A percentile compares a stretch with the other conserved stretches of the same genome.
Evolutionary conservation across 2,113 vertebrate genomes (phyloP).

Genomic region (Oreocharis arfaki): DNA sequence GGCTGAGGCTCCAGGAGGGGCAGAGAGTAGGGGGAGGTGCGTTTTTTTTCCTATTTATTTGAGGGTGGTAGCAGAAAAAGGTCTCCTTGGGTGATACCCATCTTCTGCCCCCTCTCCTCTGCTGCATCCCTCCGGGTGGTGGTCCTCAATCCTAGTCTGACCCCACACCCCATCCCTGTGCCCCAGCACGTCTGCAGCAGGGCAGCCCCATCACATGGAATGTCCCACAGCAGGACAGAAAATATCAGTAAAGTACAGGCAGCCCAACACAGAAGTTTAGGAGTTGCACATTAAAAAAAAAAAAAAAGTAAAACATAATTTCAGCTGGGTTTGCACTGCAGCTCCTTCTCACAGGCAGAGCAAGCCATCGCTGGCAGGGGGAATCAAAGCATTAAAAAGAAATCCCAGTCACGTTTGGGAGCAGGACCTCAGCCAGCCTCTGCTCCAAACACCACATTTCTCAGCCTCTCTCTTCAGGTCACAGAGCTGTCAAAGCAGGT

Average conservation of each 20-base stretch:
- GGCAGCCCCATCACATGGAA: neutral
- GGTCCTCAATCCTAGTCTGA: neutral
- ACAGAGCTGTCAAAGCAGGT: neutral
- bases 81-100: neutral
- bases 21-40: neutral
- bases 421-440: neutral
- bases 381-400: neutral
- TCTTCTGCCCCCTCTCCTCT: neutral
- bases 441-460: neutral
- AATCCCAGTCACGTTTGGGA: neutral
- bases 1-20: neutral
- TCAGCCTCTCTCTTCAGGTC: neutral
- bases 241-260: neutral
- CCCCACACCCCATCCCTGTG: rapidly evolving
- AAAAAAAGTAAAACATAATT: neutral
- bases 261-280: neutral
- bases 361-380: neutral
- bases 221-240: neutral
- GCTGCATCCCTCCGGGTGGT: rapidly evolving
- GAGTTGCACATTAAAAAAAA: neutral
- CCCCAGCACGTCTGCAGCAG: neutral
- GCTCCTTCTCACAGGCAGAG: neutral
- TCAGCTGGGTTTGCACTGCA: neutral
- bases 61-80: neutral
- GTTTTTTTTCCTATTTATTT: neutral